Evolutionary conservation across 2,113 vertebrate genomes (phyloP).

Genomic region (Cathartes aura): DNA sequence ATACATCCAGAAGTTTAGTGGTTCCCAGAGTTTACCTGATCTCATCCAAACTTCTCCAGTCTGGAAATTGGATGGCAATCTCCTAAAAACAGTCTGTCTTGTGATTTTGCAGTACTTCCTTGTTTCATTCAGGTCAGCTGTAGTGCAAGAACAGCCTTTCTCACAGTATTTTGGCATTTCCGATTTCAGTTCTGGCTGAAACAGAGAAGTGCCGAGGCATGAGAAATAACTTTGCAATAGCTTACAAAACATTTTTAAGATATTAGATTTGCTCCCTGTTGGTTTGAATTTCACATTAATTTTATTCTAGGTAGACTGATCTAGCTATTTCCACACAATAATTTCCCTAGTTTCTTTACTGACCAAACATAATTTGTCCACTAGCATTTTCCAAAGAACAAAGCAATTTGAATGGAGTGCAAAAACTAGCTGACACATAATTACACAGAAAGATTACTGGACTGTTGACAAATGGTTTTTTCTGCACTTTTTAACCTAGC

Average conservation of each 20-base stretch:
- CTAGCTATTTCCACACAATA: neutral
- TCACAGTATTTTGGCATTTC: conserved; percentile 41
- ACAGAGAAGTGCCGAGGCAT: neutral
- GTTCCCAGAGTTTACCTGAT: conserved; percentile 6
- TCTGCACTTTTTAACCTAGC: neutral
- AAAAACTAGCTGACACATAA: neutral
- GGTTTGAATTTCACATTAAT: neutral
- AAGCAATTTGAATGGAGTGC: neutral
- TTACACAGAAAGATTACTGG: neutral
- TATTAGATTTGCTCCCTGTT: neutral
- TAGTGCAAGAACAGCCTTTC: conserved; percentile 1
- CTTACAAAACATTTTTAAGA: neutral
- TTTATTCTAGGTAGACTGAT: conserved; percentile 1
- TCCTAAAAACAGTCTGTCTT: neutral
- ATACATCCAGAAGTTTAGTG: neutral
- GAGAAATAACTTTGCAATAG: neutral
- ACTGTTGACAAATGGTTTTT: neutral
- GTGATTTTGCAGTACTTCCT: conserved; percentile 30
- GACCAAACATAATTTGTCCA: neutral
- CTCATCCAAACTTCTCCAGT: neutral
- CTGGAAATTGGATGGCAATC: neutral
- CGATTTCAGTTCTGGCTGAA: conserved; percentile 41
- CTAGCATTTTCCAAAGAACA: neutral
- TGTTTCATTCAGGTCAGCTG: conserved; percentile 33
- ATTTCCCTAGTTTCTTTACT: neutral